These are phyloP conservation scores for Dolichallabes microphthalmus DNA, from an alignment of 2,113 vertebrate genomes.

Conservation along the genomic window DNA sequence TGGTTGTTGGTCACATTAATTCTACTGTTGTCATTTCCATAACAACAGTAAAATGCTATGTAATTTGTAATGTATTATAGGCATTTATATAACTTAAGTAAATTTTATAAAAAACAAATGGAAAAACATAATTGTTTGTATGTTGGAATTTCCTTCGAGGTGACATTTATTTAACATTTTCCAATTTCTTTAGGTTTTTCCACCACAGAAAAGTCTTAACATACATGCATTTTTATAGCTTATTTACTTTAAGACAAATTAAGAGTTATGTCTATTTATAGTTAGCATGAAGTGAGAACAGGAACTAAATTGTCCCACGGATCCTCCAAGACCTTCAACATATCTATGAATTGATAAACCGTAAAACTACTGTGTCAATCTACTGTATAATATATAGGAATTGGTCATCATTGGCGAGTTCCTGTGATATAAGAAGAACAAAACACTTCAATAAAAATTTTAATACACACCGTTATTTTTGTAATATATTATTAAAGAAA, in stretches of 20 bases:
- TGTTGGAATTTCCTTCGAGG: background rate
- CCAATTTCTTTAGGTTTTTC: background rate
- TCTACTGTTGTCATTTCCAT: background rate
- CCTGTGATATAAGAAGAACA: background rate
- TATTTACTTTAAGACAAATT: background rate
- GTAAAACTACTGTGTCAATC: background rate
- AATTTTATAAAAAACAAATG: no score
- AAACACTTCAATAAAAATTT: background rate
- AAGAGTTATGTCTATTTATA: background rate
- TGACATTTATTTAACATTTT: background rate
- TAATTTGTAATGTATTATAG: no score
- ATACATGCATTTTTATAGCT: background rate
- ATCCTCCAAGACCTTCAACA: background rate
- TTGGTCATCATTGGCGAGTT: background rate
- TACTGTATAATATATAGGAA: background rate
- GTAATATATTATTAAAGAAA: background rate
- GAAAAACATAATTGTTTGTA: background rate
- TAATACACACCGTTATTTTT: no score
- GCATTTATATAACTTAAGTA: no score
- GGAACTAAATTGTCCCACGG: background rate
- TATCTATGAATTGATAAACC: background rate
- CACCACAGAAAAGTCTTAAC: background rate
- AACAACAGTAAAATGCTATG: background rate
- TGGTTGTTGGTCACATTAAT: background rate
- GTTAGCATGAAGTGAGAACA: background rate